phyloP scores from a whole-genome alignment of 1,140 invertebrate genomes.

The Patella vulgata region DNA sequence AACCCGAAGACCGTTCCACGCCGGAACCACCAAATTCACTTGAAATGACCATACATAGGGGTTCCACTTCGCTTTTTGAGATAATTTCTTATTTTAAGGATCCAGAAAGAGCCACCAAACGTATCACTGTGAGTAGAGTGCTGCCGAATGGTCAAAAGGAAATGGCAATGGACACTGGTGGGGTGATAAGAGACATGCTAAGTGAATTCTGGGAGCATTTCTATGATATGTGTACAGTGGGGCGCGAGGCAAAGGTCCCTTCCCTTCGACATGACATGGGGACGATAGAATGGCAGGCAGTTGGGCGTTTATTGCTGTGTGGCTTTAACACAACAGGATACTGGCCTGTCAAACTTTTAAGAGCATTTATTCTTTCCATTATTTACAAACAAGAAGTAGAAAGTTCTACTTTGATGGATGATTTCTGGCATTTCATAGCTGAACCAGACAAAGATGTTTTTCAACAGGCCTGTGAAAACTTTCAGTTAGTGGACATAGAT shows the following conservation, averaged over 20 bases:
- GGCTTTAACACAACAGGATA: constrained; percentile 1
- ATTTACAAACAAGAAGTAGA: neutral
- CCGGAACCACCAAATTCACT: too few relatives aligned
- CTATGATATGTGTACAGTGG: constrained; percentile 9
- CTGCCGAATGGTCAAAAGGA: constrained; percentile 10
- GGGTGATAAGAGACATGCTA: constrained; percentile 7
- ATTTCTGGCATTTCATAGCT: too few relatives aligned
- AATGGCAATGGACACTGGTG: constrained; percentile 6
- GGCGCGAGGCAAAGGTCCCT: constrained; percentile 8
- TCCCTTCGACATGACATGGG: constrained; percentile 9
- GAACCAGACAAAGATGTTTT: too few relatives aligned
- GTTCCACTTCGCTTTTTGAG: neutral
- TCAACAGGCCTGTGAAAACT: too few relatives aligned
- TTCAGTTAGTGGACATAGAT: too few relatives aligned
- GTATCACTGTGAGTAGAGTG: neutral
- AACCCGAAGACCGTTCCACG: too few relatives aligned
- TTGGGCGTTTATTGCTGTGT: neutral
- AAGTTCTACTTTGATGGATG: too few relatives aligned
- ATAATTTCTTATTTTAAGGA: constrained; percentile 2
- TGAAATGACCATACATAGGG: neutral
- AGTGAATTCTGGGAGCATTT: constrained; percentile 6
- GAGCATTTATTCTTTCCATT: neutral
- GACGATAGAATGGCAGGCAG: constrained; percentile 11
- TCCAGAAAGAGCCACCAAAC: neutral
- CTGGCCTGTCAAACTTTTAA: constrained; percentile 13